A percentile compares a stretch with the other conserved stretches of the same genome.
Conservation (phyloP, 1,140 invertebrate genomes). For the Neodiprion lecontei region DNA sequence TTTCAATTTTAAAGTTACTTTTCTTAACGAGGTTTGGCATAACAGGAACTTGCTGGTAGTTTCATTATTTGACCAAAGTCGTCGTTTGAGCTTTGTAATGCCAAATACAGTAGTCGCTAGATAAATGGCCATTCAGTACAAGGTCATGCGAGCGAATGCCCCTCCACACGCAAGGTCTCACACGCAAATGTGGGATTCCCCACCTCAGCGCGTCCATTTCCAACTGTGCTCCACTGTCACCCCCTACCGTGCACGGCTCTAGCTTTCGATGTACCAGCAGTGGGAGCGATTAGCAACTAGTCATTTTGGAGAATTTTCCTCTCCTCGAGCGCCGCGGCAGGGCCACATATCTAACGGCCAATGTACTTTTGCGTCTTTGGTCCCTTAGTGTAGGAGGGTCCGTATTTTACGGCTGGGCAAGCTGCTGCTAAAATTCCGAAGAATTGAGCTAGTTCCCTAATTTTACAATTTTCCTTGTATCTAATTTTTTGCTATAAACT, state of each 20-base stretch:
- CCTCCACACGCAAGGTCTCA: too few species aligned
- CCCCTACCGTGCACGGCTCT: too few species aligned
- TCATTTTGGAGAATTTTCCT: too few species aligned
- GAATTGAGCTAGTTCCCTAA: constrained; percentile 33
- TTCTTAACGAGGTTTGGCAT: background rate
- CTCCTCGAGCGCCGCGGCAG: too few species aligned
- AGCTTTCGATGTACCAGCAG: too few species aligned
- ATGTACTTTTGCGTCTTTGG: constrained; percentile 28
- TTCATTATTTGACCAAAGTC: background rate
- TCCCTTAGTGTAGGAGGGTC: constrained; percentile 31
- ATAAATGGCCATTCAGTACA: too few species aligned
- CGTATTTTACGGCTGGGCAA: constrained; percentile 34
- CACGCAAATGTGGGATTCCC: too few species aligned
- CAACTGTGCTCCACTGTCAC: too few species aligned
- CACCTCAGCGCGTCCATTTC: too few species aligned
- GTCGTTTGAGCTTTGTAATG: background rate
- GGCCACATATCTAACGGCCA: too few species aligned
- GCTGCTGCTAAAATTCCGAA: constrained; percentile 30
- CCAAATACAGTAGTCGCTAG: background rate
- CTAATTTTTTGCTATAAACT: background rate
- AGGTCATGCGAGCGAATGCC: too few species aligned
- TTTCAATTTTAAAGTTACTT: constrained; percentile 3
- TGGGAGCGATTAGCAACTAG: too few species aligned
- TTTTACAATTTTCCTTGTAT: constrained; percentile 21
- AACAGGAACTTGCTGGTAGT: background rate